Evolutionary conservation across 2,888 invertebrate species (phyloP).

Genomic region (Dichetophora obliterata): DNA sequence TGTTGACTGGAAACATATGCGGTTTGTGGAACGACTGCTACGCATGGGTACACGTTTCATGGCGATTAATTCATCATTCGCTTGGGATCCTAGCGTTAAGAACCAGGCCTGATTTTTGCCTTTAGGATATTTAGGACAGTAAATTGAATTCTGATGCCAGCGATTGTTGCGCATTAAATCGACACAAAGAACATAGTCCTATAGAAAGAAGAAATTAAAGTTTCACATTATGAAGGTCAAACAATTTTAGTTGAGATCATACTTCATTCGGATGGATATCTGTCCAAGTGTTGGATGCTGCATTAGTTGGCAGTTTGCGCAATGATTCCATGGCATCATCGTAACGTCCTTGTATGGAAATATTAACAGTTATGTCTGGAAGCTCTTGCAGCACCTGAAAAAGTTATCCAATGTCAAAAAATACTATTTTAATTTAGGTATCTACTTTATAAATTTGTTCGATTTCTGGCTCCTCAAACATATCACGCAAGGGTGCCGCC

Average conservation of each 20-base stretch:
- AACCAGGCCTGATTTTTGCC: slow-evolving; percentile 98
- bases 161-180: slow-evolving; percentile 71
- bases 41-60: slow-evolving; percentile 80
- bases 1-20: slow-evolving; percentile 77
- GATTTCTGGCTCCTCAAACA: slow-evolving; percentile 78
- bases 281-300: slow-evolving; percentile 71
- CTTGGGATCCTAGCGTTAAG: slow-evolving; percentile 82
- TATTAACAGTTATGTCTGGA: slow-evolving; percentile 75
- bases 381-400: slow-evolving; percentile 74
- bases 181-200: slow-evolving; percentile 80
- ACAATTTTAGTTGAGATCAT: slow-evolving; percentile 15
- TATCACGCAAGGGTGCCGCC: slow-evolving; percentile 74
- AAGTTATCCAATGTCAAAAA: not conserved
- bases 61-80: slow-evolving; percentile 81
- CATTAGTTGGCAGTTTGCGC: slow-evolving; percentile 66
- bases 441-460: slow-evolving; percentile 76
- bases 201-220: not conserved
- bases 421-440: not conserved
- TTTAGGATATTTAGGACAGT: slow-evolving; percentile 89
- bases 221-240: too few species aligned
- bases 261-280: slow-evolving; percentile 77
- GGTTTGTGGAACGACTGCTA: slow-evolving; percentile 71
- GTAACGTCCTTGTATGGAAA: slow-evolving; percentile 74
- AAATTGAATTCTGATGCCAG: slow-evolving; percentile 72
- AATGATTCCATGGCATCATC: slow-evolving; percentile 57